A percentile compares a stretch with the other conserved stretches of the same genome.
phyloP scores from a whole-genome alignment of 2,113 vertebrate genomes.

The Epinephelus cyanopodus region DNA sequence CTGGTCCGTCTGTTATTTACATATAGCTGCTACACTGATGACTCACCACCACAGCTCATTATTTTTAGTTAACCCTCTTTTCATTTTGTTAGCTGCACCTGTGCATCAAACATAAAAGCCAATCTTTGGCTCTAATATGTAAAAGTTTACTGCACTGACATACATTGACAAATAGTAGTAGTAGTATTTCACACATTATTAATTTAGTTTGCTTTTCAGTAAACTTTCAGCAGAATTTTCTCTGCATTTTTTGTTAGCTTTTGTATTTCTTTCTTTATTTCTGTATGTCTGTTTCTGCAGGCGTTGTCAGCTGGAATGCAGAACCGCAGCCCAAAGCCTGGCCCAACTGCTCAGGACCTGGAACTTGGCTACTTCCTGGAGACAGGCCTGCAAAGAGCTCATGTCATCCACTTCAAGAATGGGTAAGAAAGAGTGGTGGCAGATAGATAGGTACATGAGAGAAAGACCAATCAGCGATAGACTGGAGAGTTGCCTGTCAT shows the following conservation, averaged over 20 bases:
- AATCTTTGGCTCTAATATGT: background rate
- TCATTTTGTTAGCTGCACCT: background rate
- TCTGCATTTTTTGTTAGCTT: background rate
- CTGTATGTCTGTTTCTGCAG: conserved; percentile 73
- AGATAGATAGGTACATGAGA: background rate
- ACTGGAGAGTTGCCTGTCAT: background rate
- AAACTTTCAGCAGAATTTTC: background rate
- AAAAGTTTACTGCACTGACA: background rate
- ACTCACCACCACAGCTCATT: no score
- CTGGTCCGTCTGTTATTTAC: background rate
- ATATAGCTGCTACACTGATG: background rate
- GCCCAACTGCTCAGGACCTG: conserved; percentile 93
- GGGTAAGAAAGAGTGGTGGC: conserved; percentile 85
- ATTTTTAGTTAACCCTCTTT: no score
- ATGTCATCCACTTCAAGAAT: conserved; percentile 99
- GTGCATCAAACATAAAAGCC: background rate
- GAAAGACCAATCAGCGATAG: background rate
- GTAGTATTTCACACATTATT: background rate
- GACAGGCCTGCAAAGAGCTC: conserved; percentile 97
- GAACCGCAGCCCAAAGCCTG: conserved; percentile 97
- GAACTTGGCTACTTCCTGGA: conserved; percentile 98
- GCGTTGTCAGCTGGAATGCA: conserved; percentile 93
- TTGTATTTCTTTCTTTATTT: background rate
- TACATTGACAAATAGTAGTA: background rate
- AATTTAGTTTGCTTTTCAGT: background rate